These are phyloP conservation scores for Hippocampus abdominalis DNA, from an alignment of 2,113 vertebrate genomes.

Conservation along the genomic window DNA sequence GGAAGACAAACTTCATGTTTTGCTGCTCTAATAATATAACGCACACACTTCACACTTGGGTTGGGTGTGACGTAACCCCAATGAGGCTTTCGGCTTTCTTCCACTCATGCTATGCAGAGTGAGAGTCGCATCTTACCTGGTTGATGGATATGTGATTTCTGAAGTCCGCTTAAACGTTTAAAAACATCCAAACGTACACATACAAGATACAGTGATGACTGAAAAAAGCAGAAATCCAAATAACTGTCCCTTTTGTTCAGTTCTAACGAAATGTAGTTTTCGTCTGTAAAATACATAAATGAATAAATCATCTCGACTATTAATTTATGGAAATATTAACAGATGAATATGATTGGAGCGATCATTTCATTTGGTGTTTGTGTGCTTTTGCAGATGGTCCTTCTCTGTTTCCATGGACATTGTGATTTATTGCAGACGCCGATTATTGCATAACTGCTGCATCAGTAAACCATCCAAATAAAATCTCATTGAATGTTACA, in stretches of 20 bases:
- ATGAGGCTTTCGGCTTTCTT: constrained; percentile 10
- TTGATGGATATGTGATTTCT: not conserved
- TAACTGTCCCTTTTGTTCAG: not conserved
- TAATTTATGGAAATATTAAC: too few relatives aligned
- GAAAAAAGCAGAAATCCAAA: not conserved
- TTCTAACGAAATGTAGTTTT: not conserved
- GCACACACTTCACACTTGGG: not conserved
- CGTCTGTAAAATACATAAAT: too few relatives aligned
- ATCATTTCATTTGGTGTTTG: too few relatives aligned
- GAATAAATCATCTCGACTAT: too few relatives aligned
- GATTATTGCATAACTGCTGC: too few relatives aligned
- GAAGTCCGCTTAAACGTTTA: not conserved
- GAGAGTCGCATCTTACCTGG: not conserved
- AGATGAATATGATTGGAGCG: too few relatives aligned
- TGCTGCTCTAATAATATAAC: constrained; percentile 39
- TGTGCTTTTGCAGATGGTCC: too few relatives aligned
- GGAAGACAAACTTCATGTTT: constrained; percentile 36
- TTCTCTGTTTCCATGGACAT: too few relatives aligned
- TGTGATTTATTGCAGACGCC: too few relatives aligned
- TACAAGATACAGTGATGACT: not conserved
- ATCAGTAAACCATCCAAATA: too few relatives aligned
- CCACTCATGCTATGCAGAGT: not conserved
- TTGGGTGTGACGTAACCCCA: constrained; percentile 9
- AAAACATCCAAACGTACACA: not conserved
- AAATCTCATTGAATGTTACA: too few relatives aligned